Evolutionary conservation across 2,113 vertebrate genomes (phyloP).

Genomic region (Synchiropus splendidus): DNA sequence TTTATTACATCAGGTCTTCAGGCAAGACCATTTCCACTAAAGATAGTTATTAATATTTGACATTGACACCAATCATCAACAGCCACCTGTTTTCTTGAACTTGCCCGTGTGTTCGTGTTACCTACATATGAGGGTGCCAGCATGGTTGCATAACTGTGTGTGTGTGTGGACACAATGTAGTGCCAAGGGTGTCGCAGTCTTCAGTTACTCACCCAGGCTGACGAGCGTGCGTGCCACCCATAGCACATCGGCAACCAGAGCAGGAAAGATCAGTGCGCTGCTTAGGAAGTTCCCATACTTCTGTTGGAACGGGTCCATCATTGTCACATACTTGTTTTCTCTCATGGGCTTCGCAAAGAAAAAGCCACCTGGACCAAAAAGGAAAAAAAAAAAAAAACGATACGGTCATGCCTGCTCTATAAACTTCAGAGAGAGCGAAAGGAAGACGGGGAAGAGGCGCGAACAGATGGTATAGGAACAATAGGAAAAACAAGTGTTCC

Average conservation of each 20-base stretch:
- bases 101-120: conserved; percentile 3
- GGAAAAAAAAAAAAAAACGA: background rate
- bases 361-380: conserved; percentile 61
- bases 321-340: conserved; percentile 71
- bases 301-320: conserved; percentile 79
- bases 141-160: conserved; percentile 3
- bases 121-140: conserved; percentile 1
- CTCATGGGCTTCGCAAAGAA: conserved; percentile 79
- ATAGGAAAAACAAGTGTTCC: conserved; percentile 18
- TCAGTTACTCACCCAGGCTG: conserved; percentile 64
- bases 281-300: conserved; percentile 68
- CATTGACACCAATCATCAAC: background rate
- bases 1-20: too few species aligned
- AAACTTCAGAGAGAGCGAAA: background rate
- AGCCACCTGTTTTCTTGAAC: background rate
- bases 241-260: conserved; percentile 74
- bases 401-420: background rate
- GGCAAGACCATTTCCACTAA: too few species aligned
- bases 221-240: conserved; percentile 78
- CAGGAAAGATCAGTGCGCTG: conserved; percentile 68
- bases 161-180: background rate
- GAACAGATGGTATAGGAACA: conserved; percentile 6
- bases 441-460: background rate
- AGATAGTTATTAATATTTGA: background rate
- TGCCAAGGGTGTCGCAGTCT: conserved; percentile 7